Conservation (phyloP, 2,113 vertebrate genomes). For the Notarius quadriscutis region DNA sequence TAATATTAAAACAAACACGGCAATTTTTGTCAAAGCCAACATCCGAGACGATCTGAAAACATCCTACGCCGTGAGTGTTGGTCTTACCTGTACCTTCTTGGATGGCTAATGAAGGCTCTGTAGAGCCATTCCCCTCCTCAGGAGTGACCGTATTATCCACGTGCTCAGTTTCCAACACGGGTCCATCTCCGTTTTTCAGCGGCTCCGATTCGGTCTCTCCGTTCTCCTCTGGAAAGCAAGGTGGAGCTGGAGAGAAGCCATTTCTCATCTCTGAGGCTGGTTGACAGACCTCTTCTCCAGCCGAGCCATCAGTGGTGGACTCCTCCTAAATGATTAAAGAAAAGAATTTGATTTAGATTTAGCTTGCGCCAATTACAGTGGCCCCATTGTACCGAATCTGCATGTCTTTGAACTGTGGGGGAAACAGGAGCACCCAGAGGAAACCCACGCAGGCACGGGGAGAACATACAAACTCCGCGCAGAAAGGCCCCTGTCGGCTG, state of each 20-base stretch:
- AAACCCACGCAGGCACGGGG: too few relatives aligned
- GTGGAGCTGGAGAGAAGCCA: conserved; percentile 61
- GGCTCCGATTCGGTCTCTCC: conserved; percentile 82
- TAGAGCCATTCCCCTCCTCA: conserved; percentile 74
- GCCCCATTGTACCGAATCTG: too few relatives aligned
- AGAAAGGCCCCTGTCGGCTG: too few relatives aligned
- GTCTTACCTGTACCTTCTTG: conserved; percentile 77
- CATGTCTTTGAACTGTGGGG: too few relatives aligned
- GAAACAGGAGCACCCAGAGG: too few relatives aligned
- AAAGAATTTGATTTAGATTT: not conserved
- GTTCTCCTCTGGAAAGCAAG: conserved; percentile 78
- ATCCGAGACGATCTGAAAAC: not conserved
- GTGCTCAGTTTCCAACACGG: conserved; percentile 81
- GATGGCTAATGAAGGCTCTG: conserved; percentile 68
- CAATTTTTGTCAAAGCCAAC: not conserved
- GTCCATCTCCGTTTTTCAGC: conserved; percentile 84
- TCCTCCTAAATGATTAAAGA: conserved; percentile 70
- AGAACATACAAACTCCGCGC: too few relatives aligned
- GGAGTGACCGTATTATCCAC: conserved; percentile 67
- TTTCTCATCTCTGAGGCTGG: conserved; percentile 68
- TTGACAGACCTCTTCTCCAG: conserved; percentile 74
- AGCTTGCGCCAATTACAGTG: too few relatives aligned
- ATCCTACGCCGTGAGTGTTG: too few relatives aligned
- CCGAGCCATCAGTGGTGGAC: conserved; percentile 69
- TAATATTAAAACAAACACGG: not conserved